Conservation (phyloP, 37 sponge, comb jelly and placozoan genomes). For the Agelas oroides region DNA sequence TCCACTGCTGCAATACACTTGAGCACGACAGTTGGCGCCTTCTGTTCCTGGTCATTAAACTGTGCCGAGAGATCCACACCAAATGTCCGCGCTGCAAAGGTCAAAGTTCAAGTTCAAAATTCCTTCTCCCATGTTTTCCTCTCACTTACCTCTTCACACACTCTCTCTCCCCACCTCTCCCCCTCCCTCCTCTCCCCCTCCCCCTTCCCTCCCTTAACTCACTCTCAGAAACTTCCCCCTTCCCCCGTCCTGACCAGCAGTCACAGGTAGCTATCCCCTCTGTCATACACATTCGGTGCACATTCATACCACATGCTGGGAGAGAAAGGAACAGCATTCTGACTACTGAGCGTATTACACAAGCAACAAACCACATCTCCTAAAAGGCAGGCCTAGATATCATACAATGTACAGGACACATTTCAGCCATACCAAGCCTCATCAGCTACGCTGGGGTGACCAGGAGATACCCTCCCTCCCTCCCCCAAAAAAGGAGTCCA, state of each 20-base stretch:
- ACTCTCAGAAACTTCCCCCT: conserved; percentile 1
- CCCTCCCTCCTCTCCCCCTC: too few species aligned
- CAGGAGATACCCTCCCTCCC: conserved; percentile 10
- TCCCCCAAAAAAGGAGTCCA: not conserved
- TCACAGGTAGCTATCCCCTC: conserved; percentile 64
- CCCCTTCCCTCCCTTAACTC: not conserved
- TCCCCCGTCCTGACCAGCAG: conserved; percentile 31
- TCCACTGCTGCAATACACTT: conserved; percentile 85
- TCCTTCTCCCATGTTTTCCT: too few species aligned
- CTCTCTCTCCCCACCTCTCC: not conserved
- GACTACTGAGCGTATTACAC: not conserved
- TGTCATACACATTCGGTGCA: conserved; percentile 79
- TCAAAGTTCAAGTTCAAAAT: not conserved
- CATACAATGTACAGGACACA: too few species aligned
- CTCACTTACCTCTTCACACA: not conserved
- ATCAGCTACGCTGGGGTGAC: too few species aligned
- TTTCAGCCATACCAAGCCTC: too few species aligned
- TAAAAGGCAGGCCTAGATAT: too few species aligned
- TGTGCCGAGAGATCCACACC: conserved; percentile 65
- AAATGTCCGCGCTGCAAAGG: conserved; percentile 47
- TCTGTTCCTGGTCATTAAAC: conserved; percentile 32
- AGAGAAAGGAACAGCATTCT: not conserved
- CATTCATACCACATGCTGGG: conserved; percentile 71
- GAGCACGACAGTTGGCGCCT: conserved; percentile 65
- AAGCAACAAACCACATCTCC: too few species aligned